Evolutionary conservation across 2,888 invertebrate species (phyloP).

Genomic region (Pollenia amentaria): DNA sequence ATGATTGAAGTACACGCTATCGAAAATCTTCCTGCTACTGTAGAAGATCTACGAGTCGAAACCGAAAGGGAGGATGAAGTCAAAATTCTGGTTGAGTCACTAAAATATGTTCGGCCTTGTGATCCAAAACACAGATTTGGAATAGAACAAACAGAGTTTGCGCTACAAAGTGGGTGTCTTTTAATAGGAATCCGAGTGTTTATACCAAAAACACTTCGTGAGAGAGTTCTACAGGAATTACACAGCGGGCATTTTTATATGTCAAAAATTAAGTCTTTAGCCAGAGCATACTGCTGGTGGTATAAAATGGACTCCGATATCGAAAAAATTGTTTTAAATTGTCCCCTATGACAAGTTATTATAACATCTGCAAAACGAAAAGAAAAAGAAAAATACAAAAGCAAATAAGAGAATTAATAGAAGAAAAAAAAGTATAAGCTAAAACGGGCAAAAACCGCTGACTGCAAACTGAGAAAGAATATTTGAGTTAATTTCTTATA

Average conservation of each 20-base stretch:
- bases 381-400: no score
- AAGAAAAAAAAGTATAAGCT: no score
- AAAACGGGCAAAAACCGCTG: no score
- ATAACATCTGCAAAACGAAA: no score
- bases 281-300: slow-evolving; percentile 40
- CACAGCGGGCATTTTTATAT: slow-evolving; percentile 33
- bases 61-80: not conserved
- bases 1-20: slow-evolving; percentile 8
- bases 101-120: slow-evolving; percentile 11
- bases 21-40: slow-evolving; percentile 17
- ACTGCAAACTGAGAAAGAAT: no score
- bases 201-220: not conserved
- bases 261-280: slow-evolving; percentile 35
- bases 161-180: slow-evolving; percentile 16
- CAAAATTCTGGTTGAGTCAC: not conserved
- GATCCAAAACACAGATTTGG: slow-evolving; percentile 11
- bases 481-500: no score
- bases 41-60: not conserved
- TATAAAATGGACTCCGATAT: slow-evolving; percentile 11
- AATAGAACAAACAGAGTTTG: slow-evolving; percentile 9
- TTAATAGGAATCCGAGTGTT: slow-evolving; percentile 22
- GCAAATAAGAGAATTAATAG: no score
- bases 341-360: not conserved
- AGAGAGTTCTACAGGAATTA: not conserved
- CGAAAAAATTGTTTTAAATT: slow-evolving; percentile 16